Base-by-base conservation (phyloP, 1,140 invertebrate genomes). In the Trachymyrmex cornetzi region DNA sequence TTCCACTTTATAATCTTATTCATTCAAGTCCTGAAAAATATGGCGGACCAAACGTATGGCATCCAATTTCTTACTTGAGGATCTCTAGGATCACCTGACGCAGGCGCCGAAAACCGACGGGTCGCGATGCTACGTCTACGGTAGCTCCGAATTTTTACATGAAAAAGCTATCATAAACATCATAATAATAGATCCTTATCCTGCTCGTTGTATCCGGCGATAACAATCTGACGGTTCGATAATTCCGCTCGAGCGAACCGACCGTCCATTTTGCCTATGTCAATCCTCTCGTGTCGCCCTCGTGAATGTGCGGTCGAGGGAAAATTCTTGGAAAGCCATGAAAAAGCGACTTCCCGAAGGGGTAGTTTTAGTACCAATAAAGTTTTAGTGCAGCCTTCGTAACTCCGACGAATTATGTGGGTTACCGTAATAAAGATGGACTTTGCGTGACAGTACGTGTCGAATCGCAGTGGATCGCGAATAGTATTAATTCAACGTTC, bases 141-240 rank as follows among this genome's bases (percentile, higher is more conserved):
- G 0, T 9, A 71, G 19, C 66, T 75, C 19, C 19, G 16, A 16
- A n/a, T n/a, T 75, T 63, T 74, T 34, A 27, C 19, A 44, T 19
- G 38, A 22, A 74, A 61, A 24, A 82, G 67, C 34, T 75, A 59
- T 48, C 80, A 61, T 48, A 61, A 84, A 79, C 38, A 79, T 67
- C 24, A 79, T 66, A 55, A 84, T 57, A 84, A 84, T 84, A 69
- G 80, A 84, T 75, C 55, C 63, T 64, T 4, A 7, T 48, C 38
- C 53, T 27, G 30, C 50, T 55, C 27, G 66, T 72, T 59, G 48
- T 55, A 27, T 4, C 38, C 55, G 22, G 27, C 80, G 80, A 84
- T 74, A 74, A 84, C 12, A 30, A 50, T 2, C 55, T 48, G 38
- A 3, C 53, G 22, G 38, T 61, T 71, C 50, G 34, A 59, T 5